Base-by-base conservation (phyloP, 2,113 vertebrate genomes). In the Galbula dea region DNA sequence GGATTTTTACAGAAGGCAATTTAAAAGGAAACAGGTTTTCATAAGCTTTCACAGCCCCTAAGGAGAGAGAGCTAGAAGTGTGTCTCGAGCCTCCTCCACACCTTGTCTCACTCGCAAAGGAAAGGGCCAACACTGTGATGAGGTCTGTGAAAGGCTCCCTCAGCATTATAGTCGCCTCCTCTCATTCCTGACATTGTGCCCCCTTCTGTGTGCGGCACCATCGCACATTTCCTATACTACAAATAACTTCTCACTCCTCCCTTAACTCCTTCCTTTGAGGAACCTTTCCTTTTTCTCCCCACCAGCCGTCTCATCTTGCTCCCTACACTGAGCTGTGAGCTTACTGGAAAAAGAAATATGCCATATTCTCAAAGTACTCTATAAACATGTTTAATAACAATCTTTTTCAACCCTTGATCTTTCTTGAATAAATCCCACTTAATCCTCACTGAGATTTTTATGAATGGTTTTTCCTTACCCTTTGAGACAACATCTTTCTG, bases 141-240 rank as follows among this genome's bases (percentile, higher is more conserved):
- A 96, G 95, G 91, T 94, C 91, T 94, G 87, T 68, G 92, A 95
- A 96, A 95, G 95, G 93, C 93, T 95, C 89, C 94, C 89, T 96
- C 96, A 94, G 94, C 51, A 87, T 89, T 94, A 94, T 95, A 94
- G 91, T 94, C 71, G 39, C 95, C 96, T 96, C 93, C 95, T 96
- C 94, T 92, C 84, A 85, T 39, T 94, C 75, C 87, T 94, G 93
- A 95, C 94, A 89, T 94, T 30, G 87, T 73, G 87, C 77, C 91
- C 82, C 89, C 86, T 92, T 80, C 68, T 74, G 75, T 95, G 81
- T 87, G 75, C 0, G 1, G 91, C 67, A 83, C 87, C 82, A 91
- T 95, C 74, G 5, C 94, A 94, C 87, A 79, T 94, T 95, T 94
- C 59, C 88, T 67, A 48, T 86, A 57, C 91, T 93, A 55, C 91